Conservation (phyloP, 2,888 invertebrate genomes). For the Drosophila mulleri region DNA sequence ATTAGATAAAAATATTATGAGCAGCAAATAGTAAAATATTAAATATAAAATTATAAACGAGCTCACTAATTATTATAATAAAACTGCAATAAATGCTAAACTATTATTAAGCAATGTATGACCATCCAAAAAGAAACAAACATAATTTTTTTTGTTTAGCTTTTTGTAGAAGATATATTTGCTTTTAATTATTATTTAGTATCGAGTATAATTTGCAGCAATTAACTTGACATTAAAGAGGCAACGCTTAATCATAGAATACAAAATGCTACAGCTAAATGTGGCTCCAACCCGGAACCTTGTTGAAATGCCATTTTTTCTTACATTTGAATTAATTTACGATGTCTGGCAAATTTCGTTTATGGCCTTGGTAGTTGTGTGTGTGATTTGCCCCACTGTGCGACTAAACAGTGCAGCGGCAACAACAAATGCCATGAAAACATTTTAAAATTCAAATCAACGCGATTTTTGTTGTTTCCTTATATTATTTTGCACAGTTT, state of each 20-base stretch:
- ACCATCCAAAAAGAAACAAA: no score
- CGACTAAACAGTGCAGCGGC: slow-evolving; percentile 26
- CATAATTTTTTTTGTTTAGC: background rate
- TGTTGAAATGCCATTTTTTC: background rate
- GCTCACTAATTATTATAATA: background rate
- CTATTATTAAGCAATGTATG: background rate
- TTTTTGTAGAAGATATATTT: background rate
- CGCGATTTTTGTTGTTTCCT: slow-evolving; percentile 77
- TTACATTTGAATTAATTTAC: slow-evolving; percentile 9
- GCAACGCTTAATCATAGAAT: background rate
- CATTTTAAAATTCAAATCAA: slow-evolving; percentile 80
- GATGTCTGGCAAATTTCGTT: slow-evolving; percentile 1
- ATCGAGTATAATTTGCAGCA: background rate
- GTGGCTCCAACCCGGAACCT: background rate
- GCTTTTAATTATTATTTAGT: slow-evolving; percentile 4
- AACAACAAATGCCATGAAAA: slow-evolving; percentile 72
- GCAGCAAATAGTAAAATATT: background rate
- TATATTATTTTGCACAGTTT: slow-evolving; percentile 74
- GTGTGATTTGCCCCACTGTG: slow-evolving; percentile 39
- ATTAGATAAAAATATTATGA: background rate
- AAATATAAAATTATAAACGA: background rate
- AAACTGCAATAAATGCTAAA: background rate
- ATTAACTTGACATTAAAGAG: slow-evolving; percentile 6
- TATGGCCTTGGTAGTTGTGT: background rate
- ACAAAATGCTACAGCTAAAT: background rate